Conservation (phyloP, 2,797 vertebrate genomes). For the Valencia hispanica region DNA sequence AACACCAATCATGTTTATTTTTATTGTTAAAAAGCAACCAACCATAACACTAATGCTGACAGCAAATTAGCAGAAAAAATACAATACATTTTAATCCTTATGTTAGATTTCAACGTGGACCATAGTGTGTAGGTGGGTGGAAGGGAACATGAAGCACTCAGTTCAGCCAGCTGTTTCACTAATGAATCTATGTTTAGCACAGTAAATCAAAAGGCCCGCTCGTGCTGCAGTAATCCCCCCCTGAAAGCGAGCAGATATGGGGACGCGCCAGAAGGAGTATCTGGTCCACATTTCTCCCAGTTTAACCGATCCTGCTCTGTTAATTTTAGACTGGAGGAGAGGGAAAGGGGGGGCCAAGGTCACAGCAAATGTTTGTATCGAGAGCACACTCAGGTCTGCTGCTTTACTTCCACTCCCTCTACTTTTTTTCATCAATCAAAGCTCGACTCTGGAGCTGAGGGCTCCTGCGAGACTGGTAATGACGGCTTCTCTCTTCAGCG, state of each 20-base stretch:
- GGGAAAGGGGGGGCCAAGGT: constrained; percentile 80
- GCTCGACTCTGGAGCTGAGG: constrained; percentile 72
- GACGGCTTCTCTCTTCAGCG: constrained; percentile 70
- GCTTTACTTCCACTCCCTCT: constrained; percentile 44
- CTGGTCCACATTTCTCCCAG: constrained; percentile 78
- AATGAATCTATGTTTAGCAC: constrained; percentile 79
- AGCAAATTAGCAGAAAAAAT: constrained; percentile 8
- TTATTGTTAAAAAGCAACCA: constrained; percentile 14
- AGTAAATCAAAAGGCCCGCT: constrained; percentile 76
- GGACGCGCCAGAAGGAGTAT: constrained; percentile 74
- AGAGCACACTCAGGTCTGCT: constrained; percentile 76
- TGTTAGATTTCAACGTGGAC: constrained; percentile 41
- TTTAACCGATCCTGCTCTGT: constrained; percentile 73
- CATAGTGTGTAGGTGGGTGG: constrained; percentile 36
- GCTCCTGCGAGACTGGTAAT: constrained; percentile 72
- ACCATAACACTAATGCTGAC: constrained; percentile 25
- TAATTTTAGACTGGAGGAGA: constrained; percentile 80
- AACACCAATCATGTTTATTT: constrained; percentile 19
- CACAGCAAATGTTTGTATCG: constrained; percentile 78
- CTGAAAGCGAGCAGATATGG: constrained; percentile 69
- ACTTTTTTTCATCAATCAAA: constrained; percentile 79
- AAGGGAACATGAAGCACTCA: constrained; percentile 43
- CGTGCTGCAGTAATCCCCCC: constrained; percentile 73
- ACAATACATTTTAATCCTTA: constrained; percentile 26
- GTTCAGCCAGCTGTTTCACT: constrained; percentile 74